A percentile compares a stretch with the other conserved stretches of the same genome.
These are phyloP conservation scores for Mobula hypostoma DNA, from an alignment of 2,113 vertebrate genomes.

Conservation along the genomic window DNA sequence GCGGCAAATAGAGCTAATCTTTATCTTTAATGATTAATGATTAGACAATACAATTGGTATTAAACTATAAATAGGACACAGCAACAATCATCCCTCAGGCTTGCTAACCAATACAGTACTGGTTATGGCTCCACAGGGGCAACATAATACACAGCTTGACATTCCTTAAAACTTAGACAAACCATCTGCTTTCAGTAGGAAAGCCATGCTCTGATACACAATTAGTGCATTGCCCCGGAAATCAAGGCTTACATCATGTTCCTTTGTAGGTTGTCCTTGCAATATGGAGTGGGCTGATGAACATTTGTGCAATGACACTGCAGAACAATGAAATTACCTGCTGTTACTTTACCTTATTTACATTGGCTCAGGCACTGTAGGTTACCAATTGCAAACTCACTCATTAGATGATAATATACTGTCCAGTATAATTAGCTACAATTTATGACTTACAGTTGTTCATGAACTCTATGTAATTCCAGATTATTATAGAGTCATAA, in stretches of 20 bases:
- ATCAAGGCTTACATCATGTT: neutral
- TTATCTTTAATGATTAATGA: neutral
- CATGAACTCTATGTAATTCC: no score
- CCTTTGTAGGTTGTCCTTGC: neutral
- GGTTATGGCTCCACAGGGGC: neutral
- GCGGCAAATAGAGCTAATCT: no score
- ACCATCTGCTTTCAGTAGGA: neutral
- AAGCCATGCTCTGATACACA: neutral
- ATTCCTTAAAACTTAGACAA: neutral
- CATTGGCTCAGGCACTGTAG: neutral
- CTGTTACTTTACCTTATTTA: neutral
- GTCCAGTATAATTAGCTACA: no score
- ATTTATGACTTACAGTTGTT: no score
- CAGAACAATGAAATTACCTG: neutral
- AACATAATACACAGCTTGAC: neutral
- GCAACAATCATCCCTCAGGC: neutral
- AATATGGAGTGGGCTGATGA: neutral
- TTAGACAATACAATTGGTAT: neutral
- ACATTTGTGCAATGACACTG: neutral
- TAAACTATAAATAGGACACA: neutral
- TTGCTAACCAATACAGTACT: neutral
- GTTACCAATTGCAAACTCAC: neutral
- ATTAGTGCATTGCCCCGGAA: neutral
- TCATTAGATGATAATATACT: neutral
- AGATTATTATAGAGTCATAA: no score